Conservation (phyloP, 2,888 invertebrate genomes). For the Saturnia japonica region DNA sequence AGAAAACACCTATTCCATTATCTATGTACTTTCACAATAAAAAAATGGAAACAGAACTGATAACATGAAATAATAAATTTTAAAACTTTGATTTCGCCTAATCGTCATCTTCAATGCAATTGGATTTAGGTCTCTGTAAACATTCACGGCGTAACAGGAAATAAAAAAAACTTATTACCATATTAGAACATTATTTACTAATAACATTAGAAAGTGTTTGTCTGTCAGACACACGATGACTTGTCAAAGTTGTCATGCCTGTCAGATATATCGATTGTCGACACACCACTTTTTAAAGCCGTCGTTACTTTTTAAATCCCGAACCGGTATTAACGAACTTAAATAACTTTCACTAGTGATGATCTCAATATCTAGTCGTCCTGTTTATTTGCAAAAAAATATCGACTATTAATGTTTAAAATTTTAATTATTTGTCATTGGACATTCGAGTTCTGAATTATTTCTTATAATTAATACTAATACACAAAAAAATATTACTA, state of each 20-base stretch:
- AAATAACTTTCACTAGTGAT: conserved; percentile 19
- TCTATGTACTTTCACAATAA: neutral
- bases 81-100: neutral
- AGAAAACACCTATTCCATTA: too few species aligned
- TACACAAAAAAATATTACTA: too few species aligned
- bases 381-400: neutral
- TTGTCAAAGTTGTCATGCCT: conserved; percentile 34
- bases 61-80: neutral
- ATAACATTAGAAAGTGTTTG: conserved; percentile 33
- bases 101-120: neutral
- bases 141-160: neutral
- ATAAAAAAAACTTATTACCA: conserved; percentile 22
- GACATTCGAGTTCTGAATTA: neutral
- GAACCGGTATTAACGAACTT: conserved; percentile 34
- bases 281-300: conserved; percentile 25
- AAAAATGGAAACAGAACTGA: neutral
- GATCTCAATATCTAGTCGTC: neutral
- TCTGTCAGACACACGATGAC: conserved; percentile 29
- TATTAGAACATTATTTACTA: conserved; percentile 26
- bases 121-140: neutral
- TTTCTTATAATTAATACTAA: neutral
- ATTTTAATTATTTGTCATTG: neutral
- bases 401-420: neutral
- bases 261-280: conserved; percentile 36
- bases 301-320: conserved; percentile 37